Evolutionary conservation across 2,113 vertebrate genomes (phyloP), one percentile per base, ranked within the genome.

Genomic region (Glareola pratincola): DNA sequence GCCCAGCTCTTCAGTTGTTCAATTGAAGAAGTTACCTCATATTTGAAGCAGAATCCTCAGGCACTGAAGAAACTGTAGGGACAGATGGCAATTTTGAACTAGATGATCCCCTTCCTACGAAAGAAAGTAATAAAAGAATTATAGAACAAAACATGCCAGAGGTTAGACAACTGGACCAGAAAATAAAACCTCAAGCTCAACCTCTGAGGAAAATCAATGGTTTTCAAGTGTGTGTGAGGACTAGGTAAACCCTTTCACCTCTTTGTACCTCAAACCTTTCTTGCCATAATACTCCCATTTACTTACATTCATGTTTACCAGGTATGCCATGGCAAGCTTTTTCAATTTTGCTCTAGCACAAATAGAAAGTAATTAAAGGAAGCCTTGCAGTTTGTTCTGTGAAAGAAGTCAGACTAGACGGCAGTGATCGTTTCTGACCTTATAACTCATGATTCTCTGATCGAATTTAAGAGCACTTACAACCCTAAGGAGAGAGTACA

Each of bases 51-150:
- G 99, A 98, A 98, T 99, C 99, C 94, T 99, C 98, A 97, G 98
- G 98, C 97, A 99, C 98, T 87, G 99, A 99, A 97, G 99, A 99
- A 96, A 99, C 98, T 37, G 98, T 96, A 96, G 99, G 99, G 96
- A 99, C 99, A 94, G 99, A 99, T 89, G 99, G 99, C 96, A 99
- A 98, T 97, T 98, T 99, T 89, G 99, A 97, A 97, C 98, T 99
- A 87, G 98, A 99, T 95, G 99, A 98, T 98, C 98, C 98, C 96
- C 94, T 98, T 83, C 98, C 98, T 99, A 92, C 43, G 96, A 97
- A 64, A 90, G 15, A 98, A 96, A 73, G 19, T 26, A 88, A 81
- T 21, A 51, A 74, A 81, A 1, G 4, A 62, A 76, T 83, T n/a
- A 21, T 8, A 11, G n/a, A 69, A 13, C 39, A 82, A 91, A 81